phyloP scores from a whole-genome alignment of 1,140 invertebrate species.

The Conus ventricosus region DNA sequence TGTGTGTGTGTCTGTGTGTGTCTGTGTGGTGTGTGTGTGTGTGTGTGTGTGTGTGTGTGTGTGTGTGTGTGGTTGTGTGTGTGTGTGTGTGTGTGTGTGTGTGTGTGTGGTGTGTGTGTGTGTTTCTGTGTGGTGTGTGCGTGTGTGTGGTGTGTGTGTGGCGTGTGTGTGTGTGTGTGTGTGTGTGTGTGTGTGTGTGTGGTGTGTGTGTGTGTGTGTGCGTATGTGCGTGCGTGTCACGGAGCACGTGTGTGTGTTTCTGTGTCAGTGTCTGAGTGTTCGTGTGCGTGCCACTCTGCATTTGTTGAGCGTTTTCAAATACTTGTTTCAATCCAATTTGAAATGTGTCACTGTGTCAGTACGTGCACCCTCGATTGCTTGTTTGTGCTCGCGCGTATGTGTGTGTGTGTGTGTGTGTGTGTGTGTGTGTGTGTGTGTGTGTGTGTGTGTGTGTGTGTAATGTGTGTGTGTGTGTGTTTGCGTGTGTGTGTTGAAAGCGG shows the following conservation, averaged over 20 bases:
- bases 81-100: neutral
- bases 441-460: too few relatives aligned
- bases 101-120: too few relatives aligned
- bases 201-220: neutral
- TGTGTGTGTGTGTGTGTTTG: too few relatives aligned
- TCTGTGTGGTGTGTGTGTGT: too few relatives aligned
- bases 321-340: neutral
- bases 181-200: neutral
- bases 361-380: neutral
- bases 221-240: neutral
- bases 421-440: neutral
- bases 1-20: neutral
- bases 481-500: too few relatives aligned
- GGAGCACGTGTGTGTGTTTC: too few relatives aligned
- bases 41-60: too few relatives aligned
- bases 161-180: too few relatives aligned
- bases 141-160: neutral
- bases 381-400: neutral
- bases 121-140: too few relatives aligned
- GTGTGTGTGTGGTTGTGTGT: conserved; percentile 12
- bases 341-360: neutral
- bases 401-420: neutral
- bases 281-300: too few relatives aligned
- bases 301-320: too few relatives aligned
- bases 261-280: too few relatives aligned